phyloP scores from a whole-genome alignment of 1,140 invertebrate species.

The Globodera rostochiensis region DNA sequence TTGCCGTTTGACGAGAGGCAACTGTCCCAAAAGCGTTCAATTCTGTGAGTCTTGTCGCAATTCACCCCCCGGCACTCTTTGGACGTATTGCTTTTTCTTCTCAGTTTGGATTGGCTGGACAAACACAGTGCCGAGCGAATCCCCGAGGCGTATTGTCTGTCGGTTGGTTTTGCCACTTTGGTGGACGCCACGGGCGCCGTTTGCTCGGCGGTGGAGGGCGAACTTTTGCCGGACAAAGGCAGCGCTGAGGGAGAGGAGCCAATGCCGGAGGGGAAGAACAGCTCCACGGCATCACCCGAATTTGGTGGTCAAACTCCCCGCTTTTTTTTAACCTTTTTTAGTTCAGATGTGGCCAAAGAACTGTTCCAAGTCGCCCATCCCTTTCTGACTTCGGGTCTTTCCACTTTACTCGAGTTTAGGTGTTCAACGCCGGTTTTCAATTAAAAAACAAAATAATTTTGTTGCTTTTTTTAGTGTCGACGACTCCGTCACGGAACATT shows the following conservation, averaged over 20 bases:
- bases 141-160: slow-evolving; percentile 91
- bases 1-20: slow-evolving; percentile 50
- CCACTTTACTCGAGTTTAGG: slow-evolving; percentile 87
- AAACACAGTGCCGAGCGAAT: slow-evolving; percentile 88
- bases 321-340: slow-evolving; percentile 48
- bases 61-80: not conserved
- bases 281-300: not conserved
- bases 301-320: not conserved
- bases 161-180: slow-evolving; percentile 86
- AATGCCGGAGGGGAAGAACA: slow-evolving; percentile 17
- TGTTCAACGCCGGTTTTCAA: slow-evolving; percentile 55
- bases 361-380: slow-evolving; percentile 93
- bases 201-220: slow-evolving; percentile 56
- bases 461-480: slow-evolving; percentile 75
- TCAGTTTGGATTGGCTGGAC: slow-evolving; percentile 89
- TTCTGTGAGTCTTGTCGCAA: slow-evolving; percentile 40
- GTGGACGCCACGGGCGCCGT: slow-evolving; percentile 75
- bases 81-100: slow-evolving; percentile 51
- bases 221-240: slow-evolving; percentile 20
- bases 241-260: not conserved
- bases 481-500: slow-evolving; percentile 82
- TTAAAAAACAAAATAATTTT: slow-evolving; percentile 16
- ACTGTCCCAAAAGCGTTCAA: slow-evolving; percentile 45
- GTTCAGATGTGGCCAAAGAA: slow-evolving; percentile 73
- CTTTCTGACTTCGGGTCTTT: slow-evolving; percentile 84